Evolutionary conservation across 2,113 vertebrate species (phyloP), one percentile per base, ranked within the genome.

Genomic region (Thryonomys swinderianus): DNA sequence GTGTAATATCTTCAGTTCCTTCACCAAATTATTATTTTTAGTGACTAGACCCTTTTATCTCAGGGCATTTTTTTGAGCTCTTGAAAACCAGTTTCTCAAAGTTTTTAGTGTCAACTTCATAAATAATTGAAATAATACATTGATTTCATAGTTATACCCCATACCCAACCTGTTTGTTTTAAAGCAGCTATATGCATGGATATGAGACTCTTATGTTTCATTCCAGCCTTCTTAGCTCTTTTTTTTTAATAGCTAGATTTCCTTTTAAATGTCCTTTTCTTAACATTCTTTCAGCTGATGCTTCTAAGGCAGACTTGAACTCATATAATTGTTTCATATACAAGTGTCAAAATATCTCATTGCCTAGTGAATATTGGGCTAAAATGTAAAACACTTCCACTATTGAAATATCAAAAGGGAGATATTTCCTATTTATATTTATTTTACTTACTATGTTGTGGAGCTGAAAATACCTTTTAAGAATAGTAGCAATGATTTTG

Each of bases 391-490:
- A 61, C 7, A 73, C 2, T 91, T 89, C 25, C 73, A n/a, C 21
- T 64, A 23, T 64, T 95, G 61, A 83, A 90, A 85, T 95, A 82
- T 73, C 81, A 64, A 95, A 91, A 90, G 32, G 62, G 42, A 30
- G 9, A 2, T 88, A 42, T 90, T 94, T 95, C 51, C 23, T 94
- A 5, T 88, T 94, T 93, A 37, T 64, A 17, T 87, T 92, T 91
- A 78, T 53, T 92, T 92, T 94, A 74, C 34, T 79, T 95, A 13
- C 48, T 87, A 82, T 59, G 3, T 91, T 78, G 37, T 66, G 53
- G 34, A 93, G 62, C 62, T 64, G 78, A 94, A 91, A 88, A 90
- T 92, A 86, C 37, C 51, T 83, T 91, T 84, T 76, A 91, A 69
- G 80, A 93, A 87, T 69, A 76, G 11, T 91, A 79, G 80, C 85